Conservation (phyloP, 2,113 vertebrate species). For the Megaceryle torquata region DNA sequence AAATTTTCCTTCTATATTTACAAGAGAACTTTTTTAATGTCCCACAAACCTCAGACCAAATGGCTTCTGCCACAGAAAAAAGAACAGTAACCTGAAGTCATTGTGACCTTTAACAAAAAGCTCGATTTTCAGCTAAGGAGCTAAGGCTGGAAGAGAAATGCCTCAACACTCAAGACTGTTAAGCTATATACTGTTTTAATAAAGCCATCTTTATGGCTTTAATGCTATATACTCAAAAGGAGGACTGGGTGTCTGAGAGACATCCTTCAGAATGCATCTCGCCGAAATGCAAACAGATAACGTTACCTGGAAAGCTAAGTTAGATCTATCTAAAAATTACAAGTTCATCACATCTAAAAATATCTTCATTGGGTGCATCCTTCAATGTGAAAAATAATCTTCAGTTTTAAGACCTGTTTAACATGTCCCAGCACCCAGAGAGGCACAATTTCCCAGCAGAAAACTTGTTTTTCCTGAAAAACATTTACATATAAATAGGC, state of each 20-base stretch:
- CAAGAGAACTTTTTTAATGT: not conserved
- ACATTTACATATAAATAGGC: constrained; percentile 80
- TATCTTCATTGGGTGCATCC: not conserved
- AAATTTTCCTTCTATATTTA: not conserved
- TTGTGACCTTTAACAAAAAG: not conserved
- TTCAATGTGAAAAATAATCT: not conserved
- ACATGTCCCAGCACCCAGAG: not conserved
- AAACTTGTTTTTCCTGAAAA: constrained; percentile 26
- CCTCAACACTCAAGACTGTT: not conserved
- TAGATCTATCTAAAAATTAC: not conserved
- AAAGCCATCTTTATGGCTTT: not conserved
- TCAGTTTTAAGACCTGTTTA: not conserved
- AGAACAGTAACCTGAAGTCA: not conserved
- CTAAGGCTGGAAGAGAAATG: not conserved
- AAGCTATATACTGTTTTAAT: not conserved
- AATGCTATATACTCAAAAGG: not conserved
- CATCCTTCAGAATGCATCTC: not conserved
- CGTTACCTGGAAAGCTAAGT: not conserved
- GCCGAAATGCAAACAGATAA: not conserved
- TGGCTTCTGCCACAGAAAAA: not conserved
- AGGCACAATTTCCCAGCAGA: not conserved
- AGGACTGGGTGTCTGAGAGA: not conserved
- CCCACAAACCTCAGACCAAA: not conserved
- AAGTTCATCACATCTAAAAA: not conserved
- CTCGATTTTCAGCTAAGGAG: not conserved